phyloP scores from a whole-genome alignment of 2,888 invertebrate species.

The Kuschelorhynchus macadamiae region DNA sequence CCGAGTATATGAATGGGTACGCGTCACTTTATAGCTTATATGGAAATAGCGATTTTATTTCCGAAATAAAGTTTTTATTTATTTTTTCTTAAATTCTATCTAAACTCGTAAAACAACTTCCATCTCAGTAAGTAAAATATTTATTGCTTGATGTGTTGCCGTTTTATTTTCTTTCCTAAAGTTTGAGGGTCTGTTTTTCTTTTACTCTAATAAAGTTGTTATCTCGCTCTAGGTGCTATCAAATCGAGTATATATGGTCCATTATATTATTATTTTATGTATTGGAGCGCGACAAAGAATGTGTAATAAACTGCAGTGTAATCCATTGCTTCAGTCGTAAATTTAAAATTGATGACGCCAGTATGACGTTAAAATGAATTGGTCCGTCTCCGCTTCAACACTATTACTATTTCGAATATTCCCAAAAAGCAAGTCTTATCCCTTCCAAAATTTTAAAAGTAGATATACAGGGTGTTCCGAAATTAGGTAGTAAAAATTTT shows the following conservation, averaged over 20 bases:
- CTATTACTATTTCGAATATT: too few species aligned
- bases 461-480: too few species aligned
- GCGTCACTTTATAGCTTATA: slow-evolving; percentile 49
- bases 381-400: neutral
- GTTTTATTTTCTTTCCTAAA: slow-evolving; percentile 41
- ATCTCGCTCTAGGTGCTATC: slow-evolving; percentile 44
- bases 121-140: slow-evolving; percentile 51
- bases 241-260: slow-evolving; percentile 46
- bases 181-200: slow-evolving; percentile 32
- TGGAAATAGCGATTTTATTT: slow-evolving; percentile 48
- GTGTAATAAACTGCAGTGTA: slow-evolving; percentile 21
- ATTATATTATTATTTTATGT: slow-evolving; percentile 49
- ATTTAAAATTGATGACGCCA: slow-evolving; percentile 29
- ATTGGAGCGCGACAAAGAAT: slow-evolving; percentile 34
- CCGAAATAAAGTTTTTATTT: slow-evolving; percentile 45
- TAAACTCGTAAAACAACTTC: slow-evolving; percentile 49
- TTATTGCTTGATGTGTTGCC: slow-evolving; percentile 47
- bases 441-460: too few species aligned
- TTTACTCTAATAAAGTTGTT: slow-evolving; percentile 47
- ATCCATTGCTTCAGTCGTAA: slow-evolving; percentile 27
- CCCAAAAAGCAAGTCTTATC: too few species aligned
- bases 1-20: slow-evolving; percentile 39
- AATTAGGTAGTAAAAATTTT: too few species aligned
- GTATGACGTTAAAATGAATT: slow-evolving; percentile 5
- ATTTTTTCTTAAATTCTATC: slow-evolving; percentile 49